Evolutionary conservation across 2,888 invertebrate species (phyloP).

Genomic region (Mactromeris polynyma): DNA sequence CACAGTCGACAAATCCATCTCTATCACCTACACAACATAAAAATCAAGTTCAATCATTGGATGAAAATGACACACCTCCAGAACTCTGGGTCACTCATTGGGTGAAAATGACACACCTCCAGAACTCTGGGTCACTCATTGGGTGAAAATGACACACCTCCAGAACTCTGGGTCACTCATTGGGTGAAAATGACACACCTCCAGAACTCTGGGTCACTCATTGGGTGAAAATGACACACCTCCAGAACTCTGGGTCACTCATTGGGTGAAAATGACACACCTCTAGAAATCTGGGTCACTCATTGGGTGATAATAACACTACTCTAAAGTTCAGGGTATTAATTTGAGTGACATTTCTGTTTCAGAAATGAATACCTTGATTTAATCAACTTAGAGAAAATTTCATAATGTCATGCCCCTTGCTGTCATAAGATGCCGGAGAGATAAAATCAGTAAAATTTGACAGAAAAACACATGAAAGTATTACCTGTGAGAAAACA

Average conservation of each 20-base stretch:
- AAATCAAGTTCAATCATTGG: conserved; percentile 77
- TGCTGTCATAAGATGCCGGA: not conserved
- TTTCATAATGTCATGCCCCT: not conserved
- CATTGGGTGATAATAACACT: not conserved
- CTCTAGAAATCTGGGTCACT: not conserved
- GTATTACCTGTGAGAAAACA: conserved; percentile 90
- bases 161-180: not conserved
- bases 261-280: not conserved
- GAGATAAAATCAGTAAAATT: not conserved
- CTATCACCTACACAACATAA: conserved; percentile 90
- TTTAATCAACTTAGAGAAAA: too few relatives aligned
- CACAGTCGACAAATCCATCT: conserved; percentile 94
- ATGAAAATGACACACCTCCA: not conserved
- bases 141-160: not conserved
- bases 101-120: not conserved
- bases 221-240: not conserved
- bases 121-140: not conserved
- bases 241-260: not conserved
- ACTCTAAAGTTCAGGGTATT: not conserved
- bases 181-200: not conserved
- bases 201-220: not conserved
- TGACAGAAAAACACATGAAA: not conserved
- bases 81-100: not conserved
- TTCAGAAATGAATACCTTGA: too few relatives aligned
- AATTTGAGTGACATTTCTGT: too few relatives aligned